Percentiles rank a stretch among this genome's conserved stretches.
Evolutionary conservation across 2,113 vertebrate species (phyloP).

Genomic region (Gracilinanus agilis): DNA sequence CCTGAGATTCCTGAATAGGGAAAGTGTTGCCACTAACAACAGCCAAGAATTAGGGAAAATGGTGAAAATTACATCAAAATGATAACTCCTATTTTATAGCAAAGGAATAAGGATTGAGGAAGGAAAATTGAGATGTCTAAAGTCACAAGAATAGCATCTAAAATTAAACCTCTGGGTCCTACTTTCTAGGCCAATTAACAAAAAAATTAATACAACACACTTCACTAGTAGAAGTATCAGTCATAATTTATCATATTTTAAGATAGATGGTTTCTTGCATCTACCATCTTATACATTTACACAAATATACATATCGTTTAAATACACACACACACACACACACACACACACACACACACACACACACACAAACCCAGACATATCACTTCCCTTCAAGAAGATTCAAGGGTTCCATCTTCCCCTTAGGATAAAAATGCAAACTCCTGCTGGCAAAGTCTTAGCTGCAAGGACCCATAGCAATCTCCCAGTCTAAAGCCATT

Average conservation of each 20-base stretch:
- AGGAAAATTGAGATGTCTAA: neutral
- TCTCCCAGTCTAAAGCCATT: neutral
- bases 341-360: accelerated
- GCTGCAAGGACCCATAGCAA: neutral
- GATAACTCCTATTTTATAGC: neutral
- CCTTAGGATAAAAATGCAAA: neutral
- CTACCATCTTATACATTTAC: neutral
- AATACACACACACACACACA: no score
- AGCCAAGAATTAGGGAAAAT: neutral
- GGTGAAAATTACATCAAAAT: neutral
- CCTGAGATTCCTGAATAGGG: neutral
- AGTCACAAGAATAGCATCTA: neutral
- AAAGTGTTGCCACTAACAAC: neutral
- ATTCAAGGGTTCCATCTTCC: neutral
- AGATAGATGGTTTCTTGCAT: neutral
- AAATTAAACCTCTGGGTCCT: neutral
- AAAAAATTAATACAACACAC: neutral
- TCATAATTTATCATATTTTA: neutral
- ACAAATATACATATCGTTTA: neutral
- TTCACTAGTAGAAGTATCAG: neutral
- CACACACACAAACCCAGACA: neutral
- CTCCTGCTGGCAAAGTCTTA: neutral
- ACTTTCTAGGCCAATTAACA: neutral
- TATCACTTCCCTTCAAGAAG: neutral
- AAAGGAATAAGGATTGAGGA: neutral